Evolutionary conservation across 2,797 vertebrate genomes (phyloP), one percentile per base, ranked within the genome.

Genomic region (Sciurus carolinensis): DNA sequence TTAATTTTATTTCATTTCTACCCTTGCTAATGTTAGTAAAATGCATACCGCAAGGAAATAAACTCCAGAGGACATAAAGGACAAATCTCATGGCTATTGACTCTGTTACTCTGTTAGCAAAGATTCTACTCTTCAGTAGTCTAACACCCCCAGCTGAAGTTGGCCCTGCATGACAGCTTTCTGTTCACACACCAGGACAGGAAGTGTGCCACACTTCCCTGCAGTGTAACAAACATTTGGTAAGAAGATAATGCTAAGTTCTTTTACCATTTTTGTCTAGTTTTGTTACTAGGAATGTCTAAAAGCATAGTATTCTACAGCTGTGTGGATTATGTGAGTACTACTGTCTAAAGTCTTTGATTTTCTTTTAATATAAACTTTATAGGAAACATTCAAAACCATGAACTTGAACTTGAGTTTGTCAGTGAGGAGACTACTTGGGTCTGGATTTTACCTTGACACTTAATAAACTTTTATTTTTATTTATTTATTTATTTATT

Each of bases 1-100:
- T 93, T 94, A 44, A 59, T 94, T 97, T 97, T 92, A 57, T 28
- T 75, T 66, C 67, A 93, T 82, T 90, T 62, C 64, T 96, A 96
- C 24, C 42, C 89, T 97, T 95, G 66, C 9, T 94, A 93, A 85
- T 84, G 62, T 71, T 97, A 93, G 57, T 95, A 33, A 97, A 96
- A 91, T 77, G 1, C 30, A n/a, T 87, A 86, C 13, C 22, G 84
- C 93, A 47, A 92, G 82, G 82, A 97, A 90, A 50, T 26, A 90
- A 62, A 94, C 54, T 22, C 5, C 30, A 90, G 71, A 76, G 7
- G 75, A 91, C 72, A 88, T 10, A 83, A 79, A 96, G 52, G 39
- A 91, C 86, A 82, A 44, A 62, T 30, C 15, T 36, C 14, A 7
- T 12, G 42, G 15, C 96, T 77, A 3, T 95, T 95, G 90, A 77